Conservation (phyloP, 2,797 vertebrate genomes). For the Apodemus agrarius region DNA sequence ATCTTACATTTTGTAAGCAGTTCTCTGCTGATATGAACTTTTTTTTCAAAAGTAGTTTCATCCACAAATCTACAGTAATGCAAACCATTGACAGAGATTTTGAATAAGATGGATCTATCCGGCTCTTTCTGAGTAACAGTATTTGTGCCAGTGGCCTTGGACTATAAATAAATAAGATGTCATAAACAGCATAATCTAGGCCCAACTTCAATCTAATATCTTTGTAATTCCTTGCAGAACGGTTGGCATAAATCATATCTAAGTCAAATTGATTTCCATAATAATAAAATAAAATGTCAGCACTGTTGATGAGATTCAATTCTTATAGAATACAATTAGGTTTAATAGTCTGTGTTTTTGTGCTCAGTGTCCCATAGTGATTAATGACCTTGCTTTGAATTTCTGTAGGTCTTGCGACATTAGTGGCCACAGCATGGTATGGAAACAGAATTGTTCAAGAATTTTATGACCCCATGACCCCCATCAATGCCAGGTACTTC, state of each 20-base stretch:
- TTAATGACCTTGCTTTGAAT: constrained; percentile 64
- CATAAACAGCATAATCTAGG: background rate
- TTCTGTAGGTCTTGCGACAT: constrained; percentile 85
- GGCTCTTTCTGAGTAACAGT: background rate
- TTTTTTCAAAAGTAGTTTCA: background rate
- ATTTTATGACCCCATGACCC: constrained; percentile 88
- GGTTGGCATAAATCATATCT: constrained; percentile 27
- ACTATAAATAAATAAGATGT: constrained; percentile 23
- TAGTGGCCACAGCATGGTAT: constrained; percentile 90
- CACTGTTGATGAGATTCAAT: constrained; percentile 44
- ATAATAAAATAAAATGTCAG: constrained; percentile 51
- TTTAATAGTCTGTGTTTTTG: constrained; percentile 10
- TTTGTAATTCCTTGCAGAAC: constrained; percentile 51
- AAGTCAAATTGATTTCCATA: constrained; percentile 29
- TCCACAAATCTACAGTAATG: background rate
- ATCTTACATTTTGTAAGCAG: background rate
- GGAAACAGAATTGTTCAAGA: constrained; percentile 87
- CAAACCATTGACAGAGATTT: background rate
- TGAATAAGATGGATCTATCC: background rate
- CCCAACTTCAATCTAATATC: constrained; percentile 7
- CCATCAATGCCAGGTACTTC: constrained; percentile 89
- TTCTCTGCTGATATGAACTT: background rate
- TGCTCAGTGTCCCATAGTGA: constrained; percentile 33
- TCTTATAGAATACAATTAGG: constrained; percentile 32
- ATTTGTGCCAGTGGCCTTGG: constrained; percentile 8